Evolutionary conservation across 37 sponge, comb jelly and placozoan species (phyloP).

Genomic region (Bolinopsis microptera): DNA sequence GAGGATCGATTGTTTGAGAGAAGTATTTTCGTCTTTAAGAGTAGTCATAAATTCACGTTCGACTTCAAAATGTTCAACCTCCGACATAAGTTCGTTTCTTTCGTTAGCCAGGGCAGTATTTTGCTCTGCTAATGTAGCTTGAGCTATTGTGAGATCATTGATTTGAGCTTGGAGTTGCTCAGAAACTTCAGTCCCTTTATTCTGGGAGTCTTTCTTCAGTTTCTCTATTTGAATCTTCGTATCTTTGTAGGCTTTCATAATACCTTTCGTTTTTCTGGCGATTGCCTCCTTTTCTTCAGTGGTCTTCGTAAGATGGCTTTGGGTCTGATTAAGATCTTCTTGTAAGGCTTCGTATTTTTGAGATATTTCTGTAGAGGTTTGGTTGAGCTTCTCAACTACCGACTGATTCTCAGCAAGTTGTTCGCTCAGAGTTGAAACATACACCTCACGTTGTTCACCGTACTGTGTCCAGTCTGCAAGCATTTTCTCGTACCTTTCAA

Average conservation of each 20-base stretch:
- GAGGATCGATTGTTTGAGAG: not conserved
- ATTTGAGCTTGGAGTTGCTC: not conserved
- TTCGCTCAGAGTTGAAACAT: not conserved
- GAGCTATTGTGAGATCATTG: not conserved
- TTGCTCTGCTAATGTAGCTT: not conserved
- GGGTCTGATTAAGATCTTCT: not conserved
- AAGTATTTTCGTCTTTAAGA: conserved; percentile 36
- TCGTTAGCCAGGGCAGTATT: not conserved
- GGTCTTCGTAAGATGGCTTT: not conserved
- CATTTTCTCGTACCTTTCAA: conserved; percentile 8
- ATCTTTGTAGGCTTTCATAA: conserved; percentile 61
- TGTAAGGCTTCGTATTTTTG: not conserved
- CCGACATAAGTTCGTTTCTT: not conserved
- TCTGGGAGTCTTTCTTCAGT: conserved; percentile 14
- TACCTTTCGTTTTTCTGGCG: conserved; percentile 7
- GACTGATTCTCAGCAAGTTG: not conserved
- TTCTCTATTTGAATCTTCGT: conserved; percentile 19
- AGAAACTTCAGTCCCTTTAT: not conserved
- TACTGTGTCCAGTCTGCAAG: conserved; percentile 5
- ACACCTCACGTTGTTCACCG: conserved; percentile 26
- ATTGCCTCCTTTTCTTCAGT: conserved; percentile 33
- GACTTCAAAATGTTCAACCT: conserved; percentile 24
- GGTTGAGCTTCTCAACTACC: not conserved
- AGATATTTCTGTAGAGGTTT: not conserved
- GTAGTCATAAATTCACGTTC: not conserved